These are phyloP conservation scores for Bovichtus variegatus DNA, from an alignment of 2,797 vertebrate species.

Conservation along the genomic window DNA sequence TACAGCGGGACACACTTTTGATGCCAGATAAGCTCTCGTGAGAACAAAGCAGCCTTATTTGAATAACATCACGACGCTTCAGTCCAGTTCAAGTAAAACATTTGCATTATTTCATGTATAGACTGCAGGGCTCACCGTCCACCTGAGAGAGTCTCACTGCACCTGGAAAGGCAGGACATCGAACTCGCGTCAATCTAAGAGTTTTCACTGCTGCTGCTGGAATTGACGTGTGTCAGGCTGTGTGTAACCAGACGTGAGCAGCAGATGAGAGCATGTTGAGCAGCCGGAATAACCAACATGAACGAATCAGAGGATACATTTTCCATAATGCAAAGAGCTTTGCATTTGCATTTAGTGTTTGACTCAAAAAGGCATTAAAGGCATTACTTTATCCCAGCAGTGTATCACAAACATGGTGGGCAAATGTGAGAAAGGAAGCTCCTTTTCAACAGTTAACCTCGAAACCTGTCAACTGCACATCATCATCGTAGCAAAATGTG, in stretches of 20 bases:
- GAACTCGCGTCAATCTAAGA: background rate
- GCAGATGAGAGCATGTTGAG: background rate
- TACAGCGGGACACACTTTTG: no score
- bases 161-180: conserved; percentile 8
- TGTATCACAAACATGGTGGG: background rate
- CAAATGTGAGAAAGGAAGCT: background rate
- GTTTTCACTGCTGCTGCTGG: background rate
- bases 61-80: conserved; percentile 66
- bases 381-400: background rate
- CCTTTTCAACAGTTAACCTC: background rate
- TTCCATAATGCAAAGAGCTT: conserved; percentile 75
- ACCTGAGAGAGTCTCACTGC: no score
- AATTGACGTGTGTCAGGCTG: background rate
- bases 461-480: background rate
- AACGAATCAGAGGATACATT: conserved; percentile 40
- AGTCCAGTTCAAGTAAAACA: conserved; percentile 52
- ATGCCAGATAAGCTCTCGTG: conserved; percentile 59
- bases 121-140: background rate
- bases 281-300: background rate
- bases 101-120: conserved; percentile 41
- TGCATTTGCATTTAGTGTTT: conserved; percentile 62
- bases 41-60: conserved; percentile 71
- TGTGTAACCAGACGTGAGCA: background rate
- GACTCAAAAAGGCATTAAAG: background rate
- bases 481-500: conserved; percentile 6